Percentiles rank a stretch among this genome's conserved stretches.
Conservation (phyloP, 2,797 vertebrate genomes). For the Eidolon dupreanum region DNA sequence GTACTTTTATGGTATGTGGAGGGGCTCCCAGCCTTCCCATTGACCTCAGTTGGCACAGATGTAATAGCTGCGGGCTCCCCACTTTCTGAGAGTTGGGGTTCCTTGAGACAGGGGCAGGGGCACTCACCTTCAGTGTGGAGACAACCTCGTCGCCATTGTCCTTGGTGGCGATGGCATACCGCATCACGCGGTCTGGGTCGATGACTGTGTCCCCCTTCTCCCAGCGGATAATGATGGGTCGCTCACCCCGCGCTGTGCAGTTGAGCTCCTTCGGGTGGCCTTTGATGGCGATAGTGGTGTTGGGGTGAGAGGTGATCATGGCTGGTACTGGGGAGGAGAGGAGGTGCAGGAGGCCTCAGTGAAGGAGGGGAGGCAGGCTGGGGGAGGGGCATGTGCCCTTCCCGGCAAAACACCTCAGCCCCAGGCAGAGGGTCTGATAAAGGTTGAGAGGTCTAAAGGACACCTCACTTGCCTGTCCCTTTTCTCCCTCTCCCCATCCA, state of each 20-base stretch:
- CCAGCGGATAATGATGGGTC: conserved; percentile 99
- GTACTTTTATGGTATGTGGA: background rate
- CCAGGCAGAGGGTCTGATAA: conserved; percentile 5
- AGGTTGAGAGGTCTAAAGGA: background rate
- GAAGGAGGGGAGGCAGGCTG: background rate
- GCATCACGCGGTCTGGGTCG: conserved; percentile 95
- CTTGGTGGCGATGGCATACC: conserved; percentile 96
- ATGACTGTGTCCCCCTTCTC: conserved; percentile 98
- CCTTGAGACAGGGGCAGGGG: background rate
- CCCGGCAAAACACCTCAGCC: background rate
- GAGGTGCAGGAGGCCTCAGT: background rate
- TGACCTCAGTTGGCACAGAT: background rate
- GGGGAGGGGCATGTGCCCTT: rapidly evolving
- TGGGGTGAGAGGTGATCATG: conserved; percentile 99
- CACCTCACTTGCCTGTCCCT: background rate
- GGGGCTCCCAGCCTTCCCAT: background rate
- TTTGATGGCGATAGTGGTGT: conserved; percentile 99
- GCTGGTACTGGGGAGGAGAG: conserved; percentile 89
- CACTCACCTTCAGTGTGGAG: conserved; percentile 95
- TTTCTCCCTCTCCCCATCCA: background rate
- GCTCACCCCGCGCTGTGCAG: conserved; percentile 96
- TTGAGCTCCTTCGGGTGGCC: conserved; percentile 97
- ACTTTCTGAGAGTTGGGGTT: background rate
- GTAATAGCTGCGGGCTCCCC: background rate
- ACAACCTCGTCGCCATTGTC: conserved; percentile 97